Conservation (phyloP, 2,888 invertebrate species). For the Acrobasis consociella region DNA sequence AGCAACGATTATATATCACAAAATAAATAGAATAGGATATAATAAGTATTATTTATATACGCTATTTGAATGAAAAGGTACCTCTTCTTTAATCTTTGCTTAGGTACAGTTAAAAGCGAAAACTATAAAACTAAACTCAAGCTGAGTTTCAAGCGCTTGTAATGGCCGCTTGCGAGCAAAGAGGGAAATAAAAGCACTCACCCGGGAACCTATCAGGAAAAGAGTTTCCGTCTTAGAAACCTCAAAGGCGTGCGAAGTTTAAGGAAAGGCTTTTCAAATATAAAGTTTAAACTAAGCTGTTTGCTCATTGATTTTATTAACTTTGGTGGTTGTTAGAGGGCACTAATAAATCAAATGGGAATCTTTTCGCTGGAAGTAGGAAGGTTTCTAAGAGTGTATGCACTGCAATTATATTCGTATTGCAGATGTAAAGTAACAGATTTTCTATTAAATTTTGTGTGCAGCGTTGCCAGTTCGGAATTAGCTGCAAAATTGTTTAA, state of each 20-base stretch:
- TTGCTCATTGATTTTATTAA: constrained; percentile 55
- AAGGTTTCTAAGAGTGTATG: too few relatives aligned
- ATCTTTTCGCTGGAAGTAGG: not conserved
- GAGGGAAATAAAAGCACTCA: constrained; percentile 53
- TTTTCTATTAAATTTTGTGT: too few relatives aligned
- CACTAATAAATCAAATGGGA: constrained; percentile 22
- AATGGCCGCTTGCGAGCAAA: constrained; percentile 37
- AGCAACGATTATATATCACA: too few relatives aligned
- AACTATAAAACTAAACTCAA: constrained; percentile 20
- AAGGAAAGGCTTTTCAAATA: constrained; percentile 63
- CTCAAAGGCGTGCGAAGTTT: constrained; percentile 70
- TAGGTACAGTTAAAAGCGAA: constrained; percentile 1
- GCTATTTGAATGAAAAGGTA: too few relatives aligned
- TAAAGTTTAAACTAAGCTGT: constrained; percentile 63
- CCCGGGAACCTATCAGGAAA: constrained; percentile 52
- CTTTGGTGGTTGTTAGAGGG: constrained; percentile 40
- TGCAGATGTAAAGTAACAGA: too few relatives aligned
- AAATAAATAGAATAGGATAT: too few relatives aligned
- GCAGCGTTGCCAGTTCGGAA: too few relatives aligned
- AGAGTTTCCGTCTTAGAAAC: constrained; percentile 65
- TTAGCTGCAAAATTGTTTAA: too few relatives aligned
- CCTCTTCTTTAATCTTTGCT: too few relatives aligned
- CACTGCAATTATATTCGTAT: not conserved
- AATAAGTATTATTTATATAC: too few relatives aligned
- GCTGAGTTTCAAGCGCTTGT: constrained; percentile 28